Conservation (phyloP, 2,888 invertebrate genomes). For the Hecatera dysodea region DNA sequence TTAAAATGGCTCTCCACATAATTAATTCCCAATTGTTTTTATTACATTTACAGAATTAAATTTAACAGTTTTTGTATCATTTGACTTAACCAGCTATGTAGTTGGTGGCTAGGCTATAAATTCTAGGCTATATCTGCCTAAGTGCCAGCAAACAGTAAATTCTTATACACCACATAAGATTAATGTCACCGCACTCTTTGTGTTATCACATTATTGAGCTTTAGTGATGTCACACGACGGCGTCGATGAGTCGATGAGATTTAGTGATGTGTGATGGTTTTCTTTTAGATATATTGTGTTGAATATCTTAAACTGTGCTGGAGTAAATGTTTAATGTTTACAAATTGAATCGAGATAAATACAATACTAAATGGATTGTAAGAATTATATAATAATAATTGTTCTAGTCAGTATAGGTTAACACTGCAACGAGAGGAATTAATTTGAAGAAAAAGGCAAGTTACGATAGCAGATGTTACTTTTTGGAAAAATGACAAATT, state of each 20-base stretch:
- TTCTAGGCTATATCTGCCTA: slow-evolving; percentile 59
- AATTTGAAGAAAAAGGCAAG: too few relatives aligned
- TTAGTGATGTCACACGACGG: slow-evolving; percentile 66
- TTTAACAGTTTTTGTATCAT: slow-evolving; percentile 30
- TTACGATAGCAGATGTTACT: not conserved
- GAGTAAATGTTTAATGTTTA: too few relatives aligned
- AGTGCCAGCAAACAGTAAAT: slow-evolving; percentile 69
- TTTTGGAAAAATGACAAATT: not conserved
- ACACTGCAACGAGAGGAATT: not conserved
- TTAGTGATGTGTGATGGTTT: too few relatives aligned
- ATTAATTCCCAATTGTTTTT: not conserved
- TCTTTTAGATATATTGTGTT: not conserved
- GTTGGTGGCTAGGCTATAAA: slow-evolving; percentile 53
- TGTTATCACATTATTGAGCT: slow-evolving; percentile 77
- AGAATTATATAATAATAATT: not conserved
- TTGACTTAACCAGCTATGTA: slow-evolving; percentile 29
- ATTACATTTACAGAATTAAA: slow-evolving; percentile 6
- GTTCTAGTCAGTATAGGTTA: not conserved
- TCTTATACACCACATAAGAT: slow-evolving; percentile 78
- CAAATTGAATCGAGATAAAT: too few relatives aligned
- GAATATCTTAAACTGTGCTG: too few relatives aligned
- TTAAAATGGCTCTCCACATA: not conserved
- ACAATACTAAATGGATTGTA: not conserved
- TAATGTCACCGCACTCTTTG: slow-evolving; percentile 78
- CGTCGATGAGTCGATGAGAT: slow-evolving; percentile 35